Percentiles rank a stretch among this genome's conserved stretches.
Conservation (phyloP, 2,888 invertebrate genomes). For the Andrena marginata region DNA sequence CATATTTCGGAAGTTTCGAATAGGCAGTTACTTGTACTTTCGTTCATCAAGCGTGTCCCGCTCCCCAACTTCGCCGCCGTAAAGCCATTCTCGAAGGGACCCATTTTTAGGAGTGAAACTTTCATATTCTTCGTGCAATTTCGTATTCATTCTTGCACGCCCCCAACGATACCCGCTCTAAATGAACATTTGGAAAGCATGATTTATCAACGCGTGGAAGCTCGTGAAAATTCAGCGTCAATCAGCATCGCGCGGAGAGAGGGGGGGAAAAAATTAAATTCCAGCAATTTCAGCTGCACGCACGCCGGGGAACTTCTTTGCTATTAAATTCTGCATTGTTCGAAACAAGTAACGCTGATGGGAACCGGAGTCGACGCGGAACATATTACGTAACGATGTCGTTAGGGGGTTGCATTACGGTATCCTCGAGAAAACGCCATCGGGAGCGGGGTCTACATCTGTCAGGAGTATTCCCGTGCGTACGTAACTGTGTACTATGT, state of each 20-base stretch:
- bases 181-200: not conserved
- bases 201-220: no score
- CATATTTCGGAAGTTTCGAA: slow-evolving; percentile 46
- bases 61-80: slow-evolving; percentile 39
- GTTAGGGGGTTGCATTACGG: slow-evolving; percentile 23
- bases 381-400: slow-evolving; percentile 26
- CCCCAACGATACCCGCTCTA: not conserved
- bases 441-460: not conserved
- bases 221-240: no score
- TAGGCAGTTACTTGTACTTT: slow-evolving; percentile 58
- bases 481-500: no score
- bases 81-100: slow-evolving; percentile 22
- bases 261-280: no score
- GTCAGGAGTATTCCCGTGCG: not conserved
- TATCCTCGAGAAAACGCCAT: slow-evolving; percentile 8
- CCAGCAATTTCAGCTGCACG: no score
- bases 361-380: not conserved
- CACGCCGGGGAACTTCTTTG: no score
- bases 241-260: no score
- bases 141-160: not conserved
- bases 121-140: slow-evolving; percentile 8
- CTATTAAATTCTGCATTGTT: no score
- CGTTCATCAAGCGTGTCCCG: slow-evolving; percentile 25
- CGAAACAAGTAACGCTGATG: not conserved
- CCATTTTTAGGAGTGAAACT: slow-evolving; percentile 5